Evolutionary conservation across 2,113 vertebrate species (phyloP).

Genomic region (Lonchura striata): DNA sequence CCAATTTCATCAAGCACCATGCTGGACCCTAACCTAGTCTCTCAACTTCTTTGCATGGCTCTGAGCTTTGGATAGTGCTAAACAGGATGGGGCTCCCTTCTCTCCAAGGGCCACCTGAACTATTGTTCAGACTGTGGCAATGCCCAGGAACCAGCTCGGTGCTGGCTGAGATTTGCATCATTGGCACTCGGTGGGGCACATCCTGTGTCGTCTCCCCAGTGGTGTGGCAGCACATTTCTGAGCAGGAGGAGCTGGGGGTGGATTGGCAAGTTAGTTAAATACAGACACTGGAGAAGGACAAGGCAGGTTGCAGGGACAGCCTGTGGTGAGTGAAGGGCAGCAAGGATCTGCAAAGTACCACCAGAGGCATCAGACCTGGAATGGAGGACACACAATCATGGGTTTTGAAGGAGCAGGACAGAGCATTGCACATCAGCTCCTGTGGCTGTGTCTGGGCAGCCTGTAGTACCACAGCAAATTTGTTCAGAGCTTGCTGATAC

Average conservation of each 20-base stretch:
- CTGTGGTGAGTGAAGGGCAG: not conserved
- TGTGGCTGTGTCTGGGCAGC: not conserved
- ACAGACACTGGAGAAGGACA: not conserved
- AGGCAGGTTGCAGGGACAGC: not conserved
- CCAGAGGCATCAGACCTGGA: not conserved
- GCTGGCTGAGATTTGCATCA: not conserved
- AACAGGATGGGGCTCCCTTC: not conserved
- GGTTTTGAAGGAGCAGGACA: not conserved
- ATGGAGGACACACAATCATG: fast-evolving
- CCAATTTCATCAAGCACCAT: fast-evolving
- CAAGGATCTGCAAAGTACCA: not conserved
- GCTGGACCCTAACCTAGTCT: not conserved
- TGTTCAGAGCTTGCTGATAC: not conserved
- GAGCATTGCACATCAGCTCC: not conserved
- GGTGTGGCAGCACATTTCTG: not conserved
- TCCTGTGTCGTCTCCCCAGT: not conserved
- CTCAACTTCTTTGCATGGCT: not conserved
- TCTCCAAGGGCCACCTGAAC: not conserved
- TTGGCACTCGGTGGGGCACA: not conserved
- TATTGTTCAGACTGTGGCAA: not conserved
- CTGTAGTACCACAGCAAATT: not conserved
- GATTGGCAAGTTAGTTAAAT: not conserved
- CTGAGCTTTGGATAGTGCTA: not conserved
- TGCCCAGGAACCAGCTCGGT: not conserved
- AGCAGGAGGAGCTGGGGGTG: not conserved